Evolutionary conservation across 2,797 vertebrate genomes (phyloP).

Genomic region (Liasis olivaceus): DNA sequence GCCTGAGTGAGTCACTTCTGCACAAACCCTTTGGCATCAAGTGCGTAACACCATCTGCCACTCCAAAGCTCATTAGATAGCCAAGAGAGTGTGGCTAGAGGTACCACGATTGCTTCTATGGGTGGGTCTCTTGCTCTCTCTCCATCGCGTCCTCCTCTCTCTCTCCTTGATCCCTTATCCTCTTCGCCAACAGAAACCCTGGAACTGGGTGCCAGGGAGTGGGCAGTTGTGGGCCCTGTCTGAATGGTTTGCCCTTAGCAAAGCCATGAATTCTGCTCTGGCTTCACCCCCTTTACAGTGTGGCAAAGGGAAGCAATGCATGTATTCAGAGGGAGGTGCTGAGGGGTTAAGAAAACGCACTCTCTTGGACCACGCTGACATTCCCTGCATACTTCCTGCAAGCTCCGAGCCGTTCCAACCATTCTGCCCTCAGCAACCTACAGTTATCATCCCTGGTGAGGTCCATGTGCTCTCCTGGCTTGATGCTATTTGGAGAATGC

Average conservation of each 20-base stretch:
- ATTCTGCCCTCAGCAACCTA: not conserved
- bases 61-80: not conserved
- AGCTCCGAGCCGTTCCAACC: not conserved
- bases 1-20: not conserved
- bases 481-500: conserved; percentile 5
- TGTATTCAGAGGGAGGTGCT: not conserved
- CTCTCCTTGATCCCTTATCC: not conserved
- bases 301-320: not conserved
- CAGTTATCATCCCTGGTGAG: not conserved
- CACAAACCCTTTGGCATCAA: too few species aligned
- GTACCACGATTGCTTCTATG: not conserved
- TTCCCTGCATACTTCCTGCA: conserved; percentile 7
- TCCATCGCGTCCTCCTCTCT: not conserved
- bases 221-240: not conserved
- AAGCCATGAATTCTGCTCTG: too few species aligned
- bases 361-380: not conserved
- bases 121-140: not conserved
- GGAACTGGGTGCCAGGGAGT: too few species aligned
- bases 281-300: too few species aligned
- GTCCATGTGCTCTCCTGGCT: not conserved
- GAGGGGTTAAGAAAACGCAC: not conserved
- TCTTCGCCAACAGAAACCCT: not conserved
- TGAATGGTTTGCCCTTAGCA: not conserved
- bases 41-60: not conserved
- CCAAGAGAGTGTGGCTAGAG: not conserved